Evolutionary conservation across 2,888 invertebrate genomes (phyloP).

Genomic region (Scaeva pyrastri): DNA sequence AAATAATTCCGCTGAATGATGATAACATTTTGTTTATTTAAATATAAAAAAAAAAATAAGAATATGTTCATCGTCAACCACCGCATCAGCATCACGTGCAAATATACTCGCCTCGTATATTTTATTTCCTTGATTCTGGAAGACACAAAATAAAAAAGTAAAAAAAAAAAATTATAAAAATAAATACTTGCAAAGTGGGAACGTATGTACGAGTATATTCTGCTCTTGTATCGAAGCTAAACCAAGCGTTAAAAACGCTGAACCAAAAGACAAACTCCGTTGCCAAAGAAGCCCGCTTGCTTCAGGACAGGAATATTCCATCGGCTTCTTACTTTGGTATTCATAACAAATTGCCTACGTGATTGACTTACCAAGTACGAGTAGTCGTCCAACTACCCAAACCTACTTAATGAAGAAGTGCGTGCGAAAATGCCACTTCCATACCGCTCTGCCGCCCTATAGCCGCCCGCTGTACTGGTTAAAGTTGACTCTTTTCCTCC

Average conservation of each 20-base stretch:
- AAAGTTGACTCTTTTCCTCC: too few species aligned
- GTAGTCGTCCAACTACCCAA: slow-evolving; percentile 4
- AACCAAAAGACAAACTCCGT: slow-evolving; percentile 28
- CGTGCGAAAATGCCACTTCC: slow-evolving; percentile 49
- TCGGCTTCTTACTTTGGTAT: slow-evolving; percentile 55
- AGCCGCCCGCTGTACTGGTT: not conserved
- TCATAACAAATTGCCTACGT: slow-evolving; percentile 70
- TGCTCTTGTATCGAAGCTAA: slow-evolving; percentile 10
- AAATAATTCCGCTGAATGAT: slow-evolving; percentile 20
- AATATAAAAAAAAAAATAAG: slow-evolving; percentile 15
- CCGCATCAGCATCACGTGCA: slow-evolving; percentile 41
- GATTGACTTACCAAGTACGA: slow-evolving; percentile 41
- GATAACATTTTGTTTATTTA: slow-evolving; percentile 47
- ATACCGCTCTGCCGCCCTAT: not conserved
- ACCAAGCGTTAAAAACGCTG: slow-evolving; percentile 28
- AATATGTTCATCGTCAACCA: not conserved
- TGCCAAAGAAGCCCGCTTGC: slow-evolving; percentile 36
- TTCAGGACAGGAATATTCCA: slow-evolving; percentile 6
- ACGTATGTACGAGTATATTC: not conserved
- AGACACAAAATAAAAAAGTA: not conserved
- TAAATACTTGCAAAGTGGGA: slow-evolving; percentile 9
- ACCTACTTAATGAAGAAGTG: slow-evolving; percentile 52
- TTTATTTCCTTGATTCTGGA: slow-evolving; percentile 27
- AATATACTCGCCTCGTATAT: slow-evolving; percentile 42
- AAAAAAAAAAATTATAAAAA: slow-evolving; percentile 20